These are phyloP conservation scores for Eunapius fragilis DNA, from an alignment of 37 sponge, comb jelly and placozoan species.

Conservation along the genomic window DNA sequence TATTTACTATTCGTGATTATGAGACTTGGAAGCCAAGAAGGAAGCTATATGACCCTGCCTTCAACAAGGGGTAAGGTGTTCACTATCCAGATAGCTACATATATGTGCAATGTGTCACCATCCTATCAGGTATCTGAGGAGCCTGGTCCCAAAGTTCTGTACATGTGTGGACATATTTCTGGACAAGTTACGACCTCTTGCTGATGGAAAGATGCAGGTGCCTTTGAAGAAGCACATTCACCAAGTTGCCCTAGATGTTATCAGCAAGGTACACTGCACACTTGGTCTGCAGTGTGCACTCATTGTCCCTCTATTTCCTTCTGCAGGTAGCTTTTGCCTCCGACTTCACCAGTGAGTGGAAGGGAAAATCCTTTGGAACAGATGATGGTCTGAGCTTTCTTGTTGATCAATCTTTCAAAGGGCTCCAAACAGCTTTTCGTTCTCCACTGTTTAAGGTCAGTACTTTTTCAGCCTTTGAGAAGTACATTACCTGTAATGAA, in stretches of 20 bases:
- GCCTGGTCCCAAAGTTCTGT: neutral
- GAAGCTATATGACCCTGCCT: neutral
- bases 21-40: neutral
- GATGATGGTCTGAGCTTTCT: neutral
- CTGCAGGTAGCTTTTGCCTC: neutral
- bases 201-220: neutral
- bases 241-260: neutral
- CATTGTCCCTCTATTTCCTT: neutral
- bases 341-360: neutral
- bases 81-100: neutral
- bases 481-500: no score
- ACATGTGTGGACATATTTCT: neutral
- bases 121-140: neutral
- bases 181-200: neutral
- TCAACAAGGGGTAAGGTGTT: neutral
- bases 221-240: neutral
- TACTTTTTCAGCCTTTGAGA: neutral
- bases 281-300: neutral
- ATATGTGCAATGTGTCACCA: neutral
- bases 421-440: neutral
- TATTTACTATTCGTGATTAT: neutral
- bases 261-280: neutral
- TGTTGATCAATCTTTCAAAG: neutral
- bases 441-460: neutral
- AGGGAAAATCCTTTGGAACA: neutral